Base-by-base conservation (phyloP, 1,140 invertebrate species). In the Thaumatotibia leucotreta region DNA sequence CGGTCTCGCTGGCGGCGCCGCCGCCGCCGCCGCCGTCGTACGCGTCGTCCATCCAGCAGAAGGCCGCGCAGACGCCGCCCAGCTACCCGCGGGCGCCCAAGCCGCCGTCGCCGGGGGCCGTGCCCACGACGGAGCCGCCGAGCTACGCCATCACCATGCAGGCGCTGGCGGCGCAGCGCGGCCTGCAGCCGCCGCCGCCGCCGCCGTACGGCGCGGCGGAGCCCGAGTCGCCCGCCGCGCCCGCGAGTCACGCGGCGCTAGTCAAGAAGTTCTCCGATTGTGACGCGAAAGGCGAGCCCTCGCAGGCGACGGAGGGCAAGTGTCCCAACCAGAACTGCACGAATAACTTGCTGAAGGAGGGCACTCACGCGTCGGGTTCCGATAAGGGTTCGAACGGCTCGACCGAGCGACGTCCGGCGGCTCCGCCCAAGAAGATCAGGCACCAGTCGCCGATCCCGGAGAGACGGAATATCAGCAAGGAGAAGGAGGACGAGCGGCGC, bases 371-470 rank as follows among this genome's bases (percentile, higher is more conserved):
- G 10, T 88, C 86, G 10, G 71, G 80, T 35, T 89, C 88, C 1
- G 86, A 89, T 65, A 88, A 88, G 66, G 88, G 89, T 75, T 82
- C 89, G 74, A 92, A 88, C 17, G 86, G 77, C 0, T 86, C 83
- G 10, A 74, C 83, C n/a, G 81, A 83, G 52, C 78, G 84, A 23
- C 64, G 82, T 20, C 79, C 91, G 69, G 77, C 82, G 74, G 78
- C 78, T 22, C 91, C 92, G 31, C 92, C 92, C 8, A 67, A 95
- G 63, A 97, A 97, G 88, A 96, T 97, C 62, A 95, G 97, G 72
- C 97, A 98, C 80, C 96, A 97, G 71, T 98, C 97, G 1, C 98
- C 98, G 0, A 99, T 99, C 76, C 98, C 98, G 0, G 97, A 99
- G 76, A 92, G 98, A 4, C 98, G 97, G 75, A 95, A 96, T 65